Evolutionary conservation across 1,140 invertebrate species (phyloP), one percentile per base, ranked within the genome.

Genomic region (Orius laevigatus): DNA sequence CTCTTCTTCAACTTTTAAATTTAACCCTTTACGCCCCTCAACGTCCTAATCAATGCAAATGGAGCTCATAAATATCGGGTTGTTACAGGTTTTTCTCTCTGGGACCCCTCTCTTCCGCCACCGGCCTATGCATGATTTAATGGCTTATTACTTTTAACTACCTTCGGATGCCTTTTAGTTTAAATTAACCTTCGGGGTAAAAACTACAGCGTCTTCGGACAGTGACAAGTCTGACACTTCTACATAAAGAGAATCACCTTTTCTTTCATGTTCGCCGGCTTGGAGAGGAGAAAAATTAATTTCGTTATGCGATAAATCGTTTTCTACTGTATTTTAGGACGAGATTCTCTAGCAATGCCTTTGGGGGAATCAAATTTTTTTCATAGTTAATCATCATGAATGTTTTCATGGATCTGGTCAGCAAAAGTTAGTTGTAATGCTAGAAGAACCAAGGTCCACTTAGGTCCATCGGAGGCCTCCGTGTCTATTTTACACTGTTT

Each of bases 91-190:
- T 42, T 42, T 42, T 42, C 40, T 42, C 19, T 19, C 12, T n/a
- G n/a, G n/a, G n/a, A n/a, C 15, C 36, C 36, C n/a, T 11, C 14
- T 12, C 16, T 6, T 15, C 3, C 4, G 10, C 40, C 40, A 25
- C 25, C 10, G 12, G 12, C 12, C 16, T 19, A 19, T 14, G 19
- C 40, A 42, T 42, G 40, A 42, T 42, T 42, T 42, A 42, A 42
- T 42, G 40, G 40, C 40, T 42, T 42, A 42, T 42, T 42, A 42
- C 40, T 42, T 42, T 42, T 42, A 42, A 42, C 40, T 42, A 42
- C 40, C 19, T 19, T 19, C 40, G 40, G 40, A 42, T 42, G 40
- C 40, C 40, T 42, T 19, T 11, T 14, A 11, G n/a, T 42, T 19
- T 15, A 38, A 42, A 16, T 42, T 16, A 42, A 25, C 25, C 25